These are phyloP conservation scores for Mycetomoellerius zeteki DNA, from an alignment of 1,140 invertebrate species.

Conservation along the genomic window DNA sequence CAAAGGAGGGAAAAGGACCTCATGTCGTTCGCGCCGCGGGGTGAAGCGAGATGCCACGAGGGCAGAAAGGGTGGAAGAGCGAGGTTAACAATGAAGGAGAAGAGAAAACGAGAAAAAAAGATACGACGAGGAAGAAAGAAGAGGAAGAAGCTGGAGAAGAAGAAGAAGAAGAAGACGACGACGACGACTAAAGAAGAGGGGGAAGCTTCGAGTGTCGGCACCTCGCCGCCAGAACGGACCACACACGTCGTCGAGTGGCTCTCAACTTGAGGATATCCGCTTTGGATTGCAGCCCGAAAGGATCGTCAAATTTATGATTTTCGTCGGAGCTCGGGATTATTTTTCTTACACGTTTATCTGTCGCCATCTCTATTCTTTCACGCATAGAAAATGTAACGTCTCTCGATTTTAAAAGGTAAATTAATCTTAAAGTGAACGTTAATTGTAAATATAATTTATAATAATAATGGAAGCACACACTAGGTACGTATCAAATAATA, in stretches of 20 bases:
- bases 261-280: constrained; percentile 80
- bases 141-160: constrained; percentile 66
- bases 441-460: not conserved
- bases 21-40: constrained; percentile 35
- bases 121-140: constrained; percentile 75
- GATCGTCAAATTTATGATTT: constrained; percentile 44
- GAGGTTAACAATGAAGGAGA: constrained; percentile 75
- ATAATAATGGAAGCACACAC: not conserved
- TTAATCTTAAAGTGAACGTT: not conserved
- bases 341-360: constrained; percentile 12
- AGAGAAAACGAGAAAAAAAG: constrained; percentile 73
- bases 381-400: too few species aligned
- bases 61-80: constrained; percentile 56
- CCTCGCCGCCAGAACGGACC: constrained; percentile 86
- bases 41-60: constrained; percentile 55
- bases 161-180: constrained; percentile 68
- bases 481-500: not conserved
- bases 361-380: not conserved
- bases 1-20: constrained; percentile 50
- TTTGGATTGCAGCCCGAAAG: constrained; percentile 2
- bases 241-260: constrained; percentile 86
- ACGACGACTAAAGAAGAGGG: constrained; percentile 74
- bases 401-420: not conserved
- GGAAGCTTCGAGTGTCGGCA: constrained; percentile 86
- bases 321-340: not conserved